Evolutionary conservation across 2,113 vertebrate species (phyloP).

Genomic region (Xyliphius kryptos): DNA sequence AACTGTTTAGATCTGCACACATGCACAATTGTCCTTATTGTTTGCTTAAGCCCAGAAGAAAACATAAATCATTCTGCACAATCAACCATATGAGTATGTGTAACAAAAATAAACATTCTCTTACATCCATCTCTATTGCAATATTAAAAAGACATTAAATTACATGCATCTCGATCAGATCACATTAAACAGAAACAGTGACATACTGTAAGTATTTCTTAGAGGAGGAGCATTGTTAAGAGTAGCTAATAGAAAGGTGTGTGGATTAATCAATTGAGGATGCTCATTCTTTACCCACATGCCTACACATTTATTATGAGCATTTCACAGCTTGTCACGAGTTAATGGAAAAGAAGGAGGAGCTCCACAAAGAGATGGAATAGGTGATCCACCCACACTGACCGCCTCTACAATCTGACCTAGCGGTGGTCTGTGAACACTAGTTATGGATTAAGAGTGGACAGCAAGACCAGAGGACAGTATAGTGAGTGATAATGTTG

Average conservation of each 20-base stretch:
- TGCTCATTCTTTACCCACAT: conserved; percentile 46
- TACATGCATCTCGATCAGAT: too few species aligned
- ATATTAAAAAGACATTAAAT: too few species aligned
- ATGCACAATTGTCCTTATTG: conserved; percentile 64
- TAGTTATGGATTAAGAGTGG: conserved; percentile 31
- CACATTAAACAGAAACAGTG: too few species aligned
- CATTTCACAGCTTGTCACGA: conserved; percentile 63
- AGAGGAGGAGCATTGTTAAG: too few species aligned
- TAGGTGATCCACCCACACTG: conserved; percentile 58
- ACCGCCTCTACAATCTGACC: conserved; percentile 32
- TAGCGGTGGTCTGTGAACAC: conserved; percentile 31
- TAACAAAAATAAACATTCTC: too few species aligned
- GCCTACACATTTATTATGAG: conserved; percentile 61
- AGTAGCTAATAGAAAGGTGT: too few species aligned
- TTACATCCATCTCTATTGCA: too few species aligned
- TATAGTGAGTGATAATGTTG: neutral
- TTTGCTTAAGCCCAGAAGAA: conserved; percentile 56
- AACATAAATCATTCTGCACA: conserved; percentile 23
- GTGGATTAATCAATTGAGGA: too few species aligned
- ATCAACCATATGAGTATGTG: too few species aligned
- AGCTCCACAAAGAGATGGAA: too few species aligned
- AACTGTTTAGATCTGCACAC: conserved; percentile 63
- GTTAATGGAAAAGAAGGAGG: conserved; percentile 61
- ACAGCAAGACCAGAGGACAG: neutral
- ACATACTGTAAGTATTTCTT: too few species aligned